These are phyloP conservation scores for Microctenopoma lineatum DNA, from an alignment of 2,797 vertebrate species.

Conservation along the genomic window DNA sequence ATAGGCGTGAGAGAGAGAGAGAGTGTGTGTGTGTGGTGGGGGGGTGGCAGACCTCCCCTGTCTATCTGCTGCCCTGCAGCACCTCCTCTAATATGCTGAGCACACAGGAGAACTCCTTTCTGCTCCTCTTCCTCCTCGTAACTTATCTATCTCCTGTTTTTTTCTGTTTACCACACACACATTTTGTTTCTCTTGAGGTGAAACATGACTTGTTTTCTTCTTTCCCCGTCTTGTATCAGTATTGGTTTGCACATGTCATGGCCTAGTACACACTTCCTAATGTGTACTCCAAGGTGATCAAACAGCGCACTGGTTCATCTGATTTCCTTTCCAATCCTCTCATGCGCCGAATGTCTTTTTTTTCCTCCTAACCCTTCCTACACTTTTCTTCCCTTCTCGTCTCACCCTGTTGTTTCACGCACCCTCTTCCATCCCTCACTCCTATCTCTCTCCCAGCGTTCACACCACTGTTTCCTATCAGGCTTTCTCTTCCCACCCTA, in stretches of 20 bases:
- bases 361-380: not conserved
- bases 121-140: constrained; percentile 39
- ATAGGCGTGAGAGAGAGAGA: constrained; percentile 1
- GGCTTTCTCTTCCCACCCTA: constrained; percentile 33
- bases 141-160: constrained; percentile 4
- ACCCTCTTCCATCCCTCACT: constrained; percentile 8
- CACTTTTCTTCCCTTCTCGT: not conserved
- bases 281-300: constrained; percentile 6
- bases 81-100: constrained; percentile 64
- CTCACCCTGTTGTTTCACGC: constrained; percentile 12
- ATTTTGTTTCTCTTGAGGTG: not conserved
- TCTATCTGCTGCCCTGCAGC: constrained; percentile 43
- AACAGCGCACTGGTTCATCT: not conserved
- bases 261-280: not conserved
- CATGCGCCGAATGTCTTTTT: constrained; percentile 16
- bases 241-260: not conserved
- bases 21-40: constrained; percentile 4
- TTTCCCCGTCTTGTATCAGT: not conserved
- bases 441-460: constrained; percentile 6
- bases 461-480: constrained; percentile 26
- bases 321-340: constrained; percentile 37
- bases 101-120: constrained; percentile 57
- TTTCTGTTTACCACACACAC: constrained; percentile 12
- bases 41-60: constrained; percentile 32
- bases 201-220: constrained; percentile 22